Base-by-base conservation (phyloP, 2,797 vertebrate genomes). In the Hybognathus amarus region DNA sequence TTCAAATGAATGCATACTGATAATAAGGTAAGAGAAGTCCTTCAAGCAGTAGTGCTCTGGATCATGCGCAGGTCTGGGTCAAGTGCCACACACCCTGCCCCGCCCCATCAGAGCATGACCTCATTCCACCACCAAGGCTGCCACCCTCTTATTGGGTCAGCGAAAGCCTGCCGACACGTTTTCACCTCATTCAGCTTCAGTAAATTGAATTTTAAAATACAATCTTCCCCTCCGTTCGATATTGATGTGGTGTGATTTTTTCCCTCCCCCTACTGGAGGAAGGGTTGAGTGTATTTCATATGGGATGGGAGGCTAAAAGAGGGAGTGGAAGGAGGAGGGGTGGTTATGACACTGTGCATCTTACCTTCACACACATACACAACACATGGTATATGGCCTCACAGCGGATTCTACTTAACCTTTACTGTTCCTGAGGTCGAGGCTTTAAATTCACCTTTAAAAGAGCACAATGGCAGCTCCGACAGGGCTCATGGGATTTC, bases 161-260 rank as follows among this genome's bases (percentile, higher is more conserved):
- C 52, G 54, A 78, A 83, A 85, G 85, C 85, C 87, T 33, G 78
- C 68, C 47, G 70, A 86, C 86, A 88, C 75, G 82, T 88, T 88
- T 86, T 88, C 87, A 86, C 85, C 88, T 87, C 88, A 87, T 87
- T 87, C 74, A 36, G 74, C 83, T 85, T 79, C 85, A 83, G 84
- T 85, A 88, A 87, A 89, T 88, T 88, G 85, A 89, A 89, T 87
- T 88, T 88, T 88, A 87, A 88, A 88, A 86, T 88, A 88, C 80
- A 87, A 87, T 88, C 87, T 79, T 85, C 64, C 74, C 74, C 78
- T 84, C 69, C 36, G 85, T 86, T 83, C 85, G 86, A 86, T 79
- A 86, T 78, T 81, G 83, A 89, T 86, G 85, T 75, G 74, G 56
- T 83, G 79, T 85, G 87, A 76, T 79, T 59, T 80, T 75, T 81